Evolutionary conservation across 92 coral and sea anemone genomes (phyloP).

Genomic region (Actinostola sp.): DNA sequence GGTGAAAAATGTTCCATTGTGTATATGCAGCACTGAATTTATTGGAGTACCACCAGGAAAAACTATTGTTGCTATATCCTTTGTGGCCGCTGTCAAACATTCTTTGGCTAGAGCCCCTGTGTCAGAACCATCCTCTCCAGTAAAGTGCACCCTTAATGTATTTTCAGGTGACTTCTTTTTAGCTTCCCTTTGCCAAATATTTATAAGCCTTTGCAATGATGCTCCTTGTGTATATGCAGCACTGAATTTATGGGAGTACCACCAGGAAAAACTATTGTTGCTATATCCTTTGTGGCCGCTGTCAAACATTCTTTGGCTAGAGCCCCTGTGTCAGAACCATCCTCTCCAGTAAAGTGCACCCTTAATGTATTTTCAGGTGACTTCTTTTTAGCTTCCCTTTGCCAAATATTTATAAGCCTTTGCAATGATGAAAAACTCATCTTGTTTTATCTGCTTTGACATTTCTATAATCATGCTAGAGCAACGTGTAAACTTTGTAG

Average conservation of each 20-base stretch:
- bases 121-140: too few relatives aligned
- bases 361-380: conserved; percentile 49
- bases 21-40: conserved; percentile 50
- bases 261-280: conserved; percentile 41
- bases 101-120: conserved; percentile 63
- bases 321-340: conserved; percentile 72
- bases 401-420: conserved; percentile 54
- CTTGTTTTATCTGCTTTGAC: conserved; percentile 23
- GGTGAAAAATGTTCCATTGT: conserved; percentile 38
- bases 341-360: conserved; percentile 65
- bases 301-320: conserved; percentile 58
- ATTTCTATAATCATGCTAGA: conserved; percentile 12
- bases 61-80: conserved; percentile 48
- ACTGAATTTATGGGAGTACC: conserved; percentile 58
- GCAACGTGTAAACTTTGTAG: conserved; percentile 15
- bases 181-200: conserved; percentile 60
- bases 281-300: conserved; percentile 45
- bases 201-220: conserved; percentile 41
- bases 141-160: conserved; percentile 51
- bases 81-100: conserved; percentile 40
- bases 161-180: conserved; percentile 48
- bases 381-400: conserved; percentile 44
- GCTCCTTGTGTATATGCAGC: too few relatives aligned
- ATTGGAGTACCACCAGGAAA: conserved; percentile 56
- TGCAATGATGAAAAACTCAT: conserved; percentile 52